Conservation (phyloP, 2,797 vertebrate species). For the Sarcophilus harrisii region DNA sequence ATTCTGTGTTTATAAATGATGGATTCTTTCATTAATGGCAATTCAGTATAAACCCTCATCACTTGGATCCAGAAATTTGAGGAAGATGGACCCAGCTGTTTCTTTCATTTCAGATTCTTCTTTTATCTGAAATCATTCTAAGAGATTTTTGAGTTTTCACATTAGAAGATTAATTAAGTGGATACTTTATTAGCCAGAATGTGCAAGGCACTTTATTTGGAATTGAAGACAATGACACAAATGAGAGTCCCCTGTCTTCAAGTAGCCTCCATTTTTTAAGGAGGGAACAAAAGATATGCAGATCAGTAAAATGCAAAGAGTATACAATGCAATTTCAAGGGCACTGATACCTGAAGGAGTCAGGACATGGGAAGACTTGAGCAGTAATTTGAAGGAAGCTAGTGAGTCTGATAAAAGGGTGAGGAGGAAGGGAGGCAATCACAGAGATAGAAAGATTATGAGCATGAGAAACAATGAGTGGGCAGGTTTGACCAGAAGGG, state of each 20-base stretch:
- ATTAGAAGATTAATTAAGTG: background rate
- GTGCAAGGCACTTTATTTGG: background rate
- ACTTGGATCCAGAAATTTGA: background rate
- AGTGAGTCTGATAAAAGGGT: background rate
- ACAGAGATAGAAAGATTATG: background rate
- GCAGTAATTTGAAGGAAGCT: background rate
- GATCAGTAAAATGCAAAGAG: background rate
- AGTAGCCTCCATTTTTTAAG: background rate
- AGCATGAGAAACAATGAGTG: background rate
- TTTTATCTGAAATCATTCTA: background rate
- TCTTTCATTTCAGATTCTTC: background rate
- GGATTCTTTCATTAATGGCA: slow-evolving; percentile 13
- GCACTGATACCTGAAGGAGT: background rate
- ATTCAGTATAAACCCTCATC: slow-evolving; percentile 26
- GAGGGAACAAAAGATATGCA: background rate
- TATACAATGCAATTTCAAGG: background rate
- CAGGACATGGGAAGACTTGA: background rate
- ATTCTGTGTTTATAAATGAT: background rate
- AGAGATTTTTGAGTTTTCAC: background rate
- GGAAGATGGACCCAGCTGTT: background rate
- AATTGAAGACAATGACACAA: background rate
- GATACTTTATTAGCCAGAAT: background rate
- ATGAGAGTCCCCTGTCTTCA: background rate
- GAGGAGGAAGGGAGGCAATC: background rate
- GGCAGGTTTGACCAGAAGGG: background rate